Evolutionary conservation across 37 sponge, comb jelly and placozoan species (phyloP), one percentile per base, ranked within the genome.

Genomic region (Aplysina aerophoba): DNA sequence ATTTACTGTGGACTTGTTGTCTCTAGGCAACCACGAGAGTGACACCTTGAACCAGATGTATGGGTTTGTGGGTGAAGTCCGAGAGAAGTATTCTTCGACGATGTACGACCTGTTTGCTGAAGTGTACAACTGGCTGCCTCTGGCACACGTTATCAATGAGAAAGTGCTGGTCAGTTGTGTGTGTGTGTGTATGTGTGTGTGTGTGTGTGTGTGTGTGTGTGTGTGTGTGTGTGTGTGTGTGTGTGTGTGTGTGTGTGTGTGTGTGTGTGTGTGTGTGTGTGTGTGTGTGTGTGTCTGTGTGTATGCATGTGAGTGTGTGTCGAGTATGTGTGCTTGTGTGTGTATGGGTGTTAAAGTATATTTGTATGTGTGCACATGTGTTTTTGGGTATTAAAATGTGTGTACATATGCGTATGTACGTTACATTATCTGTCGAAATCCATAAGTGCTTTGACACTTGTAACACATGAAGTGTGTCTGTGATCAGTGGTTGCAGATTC

Each of bases 41-140:
- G 66, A 79, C 17, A 99, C 74, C 41, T 88, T 99, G 95, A 99
- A 99, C 66, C 86, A 94, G 81, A 94, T 99, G 97, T 99, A 99
- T 85, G 99, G 99, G 21, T 99, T 99, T 88, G 93, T 91, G 55
- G 99, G 97, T n/a, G 99, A 99, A 77, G 94, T 94, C 38, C 94
- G 90, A 84, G 75, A 85, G 17, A 99, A 99, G 87, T 97, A 98
- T 72, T 85, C 88, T 36, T 54, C 90, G 2, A 66, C 85, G 33
- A 96, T 99, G 99, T 69, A 57, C 57, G 95, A 99, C 0, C 80
- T 99, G 41, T 99, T 99, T 85, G 91, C 97, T 0, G 99, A 99
- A 81, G 84, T 99, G 19, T 99, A 92, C 90, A 96, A 99, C 88
- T 93, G 91, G 87, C 77, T 99, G 53, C 99, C 99, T 6, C 82